Evolutionary conservation across 2,113 vertebrate species (phyloP).

Genomic region (Misgurnus mizolepis): DNA sequence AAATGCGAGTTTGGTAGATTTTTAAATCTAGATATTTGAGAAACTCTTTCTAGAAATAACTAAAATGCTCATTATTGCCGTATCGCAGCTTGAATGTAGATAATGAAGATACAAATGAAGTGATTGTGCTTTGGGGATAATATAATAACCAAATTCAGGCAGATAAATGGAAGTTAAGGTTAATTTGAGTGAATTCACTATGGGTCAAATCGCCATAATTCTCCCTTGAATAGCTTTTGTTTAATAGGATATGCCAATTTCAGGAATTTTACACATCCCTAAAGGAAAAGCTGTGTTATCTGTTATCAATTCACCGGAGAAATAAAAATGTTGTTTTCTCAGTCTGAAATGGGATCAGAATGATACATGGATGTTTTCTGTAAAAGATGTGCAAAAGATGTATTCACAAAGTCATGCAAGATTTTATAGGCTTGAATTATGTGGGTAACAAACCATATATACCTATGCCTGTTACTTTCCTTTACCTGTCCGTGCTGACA

Average conservation of each 20-base stretch:
- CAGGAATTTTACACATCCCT: background rate
- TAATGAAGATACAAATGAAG: constrained; percentile 58
- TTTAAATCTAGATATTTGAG: constrained; percentile 64
- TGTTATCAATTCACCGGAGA: background rate
- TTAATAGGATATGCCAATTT: constrained; percentile 25
- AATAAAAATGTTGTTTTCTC: background rate
- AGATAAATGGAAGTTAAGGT: constrained; percentile 32
- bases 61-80: constrained; percentile 63
- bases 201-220: constrained; percentile 16
- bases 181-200: constrained; percentile 41
- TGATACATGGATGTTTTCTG: no score
- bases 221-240: background rate
- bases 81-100: constrained; percentile 62
- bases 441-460: no score
- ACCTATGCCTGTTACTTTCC: background rate
- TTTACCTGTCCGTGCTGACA: no score
- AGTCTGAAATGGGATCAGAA: no score
- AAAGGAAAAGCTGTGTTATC: background rate
- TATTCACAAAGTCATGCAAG: no score
- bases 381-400: no score
- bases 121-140: constrained; percentile 26
- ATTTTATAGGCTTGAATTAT: no score
- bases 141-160: constrained; percentile 16
- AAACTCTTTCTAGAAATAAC: constrained; percentile 56
- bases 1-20: constrained; percentile 69